Evolutionary conservation across 2,888 invertebrate genomes (phyloP).

Genomic region (Spilarctia lutea): DNA sequence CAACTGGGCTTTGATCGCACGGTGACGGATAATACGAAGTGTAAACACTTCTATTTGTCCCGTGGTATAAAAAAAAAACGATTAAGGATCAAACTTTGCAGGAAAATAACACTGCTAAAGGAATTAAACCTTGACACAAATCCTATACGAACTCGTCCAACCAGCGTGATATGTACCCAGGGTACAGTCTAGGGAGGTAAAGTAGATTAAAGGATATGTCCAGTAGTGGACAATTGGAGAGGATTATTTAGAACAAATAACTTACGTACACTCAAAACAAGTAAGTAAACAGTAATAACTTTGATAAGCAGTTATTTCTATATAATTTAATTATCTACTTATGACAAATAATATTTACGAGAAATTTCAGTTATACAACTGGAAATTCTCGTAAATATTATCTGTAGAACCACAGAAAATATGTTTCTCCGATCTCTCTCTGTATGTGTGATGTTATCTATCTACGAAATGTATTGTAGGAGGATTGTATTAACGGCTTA

Average conservation of each 20-base stretch:
- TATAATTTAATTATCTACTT: neutral
- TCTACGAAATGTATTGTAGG: no score
- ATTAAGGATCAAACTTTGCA: no score
- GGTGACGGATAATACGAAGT: no score
- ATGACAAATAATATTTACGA: neutral
- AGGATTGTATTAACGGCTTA: no score
- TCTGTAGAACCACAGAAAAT: neutral
- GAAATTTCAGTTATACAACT: neutral
- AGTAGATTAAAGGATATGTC: neutral
- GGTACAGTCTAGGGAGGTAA: neutral
- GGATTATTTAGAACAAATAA: neutral
- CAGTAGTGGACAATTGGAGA: neutral
- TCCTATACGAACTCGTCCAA: no score
- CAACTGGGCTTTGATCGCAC: no score
- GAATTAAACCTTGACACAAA: no score
- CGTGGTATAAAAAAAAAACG: no score
- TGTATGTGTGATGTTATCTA: neutral
- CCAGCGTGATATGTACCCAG: no score
- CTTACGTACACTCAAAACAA: neutral
- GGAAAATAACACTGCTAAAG: no score
- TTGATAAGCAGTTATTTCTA: neutral
- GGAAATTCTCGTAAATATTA: no score
- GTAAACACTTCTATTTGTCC: no score
- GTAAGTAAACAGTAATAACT: neutral
- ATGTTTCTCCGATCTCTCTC: neutral